These are phyloP conservation scores for Eristalis arbustorum DNA, from an alignment of 2,888 invertebrate species.

Conservation along the genomic window DNA sequence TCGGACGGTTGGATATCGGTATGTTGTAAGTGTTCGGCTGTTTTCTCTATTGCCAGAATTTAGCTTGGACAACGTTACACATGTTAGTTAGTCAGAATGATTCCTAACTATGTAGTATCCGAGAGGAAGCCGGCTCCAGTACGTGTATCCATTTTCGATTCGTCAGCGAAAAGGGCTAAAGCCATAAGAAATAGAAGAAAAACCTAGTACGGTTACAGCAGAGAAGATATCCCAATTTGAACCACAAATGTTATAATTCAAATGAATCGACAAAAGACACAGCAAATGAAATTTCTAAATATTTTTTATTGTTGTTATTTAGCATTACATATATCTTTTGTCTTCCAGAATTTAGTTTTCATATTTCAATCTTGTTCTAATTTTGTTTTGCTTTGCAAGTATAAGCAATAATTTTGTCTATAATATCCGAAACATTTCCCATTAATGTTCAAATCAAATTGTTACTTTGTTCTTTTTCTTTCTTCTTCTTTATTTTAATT, in stretches of 20 bases:
- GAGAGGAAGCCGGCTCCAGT: too few relatives aligned
- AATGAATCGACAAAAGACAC: background rate
- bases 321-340: slow-evolving; percentile 66
- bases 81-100: too few relatives aligned
- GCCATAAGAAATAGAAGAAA: too few relatives aligned
- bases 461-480: background rate
- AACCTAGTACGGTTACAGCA: too few relatives aligned
- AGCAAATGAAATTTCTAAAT: slow-evolving; percentile 35
- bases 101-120: too few relatives aligned
- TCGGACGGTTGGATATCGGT: too few relatives aligned
- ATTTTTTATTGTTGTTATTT: slow-evolving; percentile 64
- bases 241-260: background rate
- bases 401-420: slow-evolving; percentile 61
- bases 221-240: too few relatives aligned
- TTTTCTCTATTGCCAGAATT: too few relatives aligned
- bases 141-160: too few relatives aligned
- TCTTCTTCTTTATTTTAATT: background rate
- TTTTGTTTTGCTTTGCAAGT: slow-evolving; percentile 41
- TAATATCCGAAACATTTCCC: slow-evolving; percentile 39
- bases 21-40: too few relatives aligned
- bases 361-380: slow-evolving; percentile 31
- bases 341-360: slow-evolving; percentile 63
- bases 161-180: too few relatives aligned
- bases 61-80: too few relatives aligned
- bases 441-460: slow-evolving; percentile 12